A percentile compares a stretch with the other conserved stretches of the same genome.
Evolutionary conservation across 92 coral and sea anemone genomes (phyloP).

Genomic region (Epizoanthus fatuus): DNA sequence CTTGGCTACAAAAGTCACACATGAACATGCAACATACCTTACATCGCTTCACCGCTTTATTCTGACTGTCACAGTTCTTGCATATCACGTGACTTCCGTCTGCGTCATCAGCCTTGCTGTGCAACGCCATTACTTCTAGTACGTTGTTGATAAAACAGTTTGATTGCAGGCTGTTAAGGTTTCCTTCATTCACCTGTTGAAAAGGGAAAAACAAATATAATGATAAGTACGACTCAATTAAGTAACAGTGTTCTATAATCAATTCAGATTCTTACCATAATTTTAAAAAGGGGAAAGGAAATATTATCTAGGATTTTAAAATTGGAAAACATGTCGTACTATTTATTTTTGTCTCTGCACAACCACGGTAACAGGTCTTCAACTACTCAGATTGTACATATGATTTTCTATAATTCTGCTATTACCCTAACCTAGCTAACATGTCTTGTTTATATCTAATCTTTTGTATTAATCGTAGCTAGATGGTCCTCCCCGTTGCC

Average conservation of each 20-base stretch:
- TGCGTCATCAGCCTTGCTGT: conserved; percentile 5
- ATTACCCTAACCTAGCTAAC: too few relatives aligned
- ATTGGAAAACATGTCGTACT: too few relatives aligned
- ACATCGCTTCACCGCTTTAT: conserved; percentile 67
- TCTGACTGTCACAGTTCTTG: conserved; percentile 64
- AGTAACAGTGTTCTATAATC: not conserved
- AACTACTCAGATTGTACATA: too few relatives aligned
- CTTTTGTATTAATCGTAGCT: too few relatives aligned
- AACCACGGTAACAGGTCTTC: too few relatives aligned
- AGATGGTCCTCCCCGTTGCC: too few relatives aligned
- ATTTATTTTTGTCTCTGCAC: too few relatives aligned
- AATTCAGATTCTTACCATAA: too few relatives aligned
- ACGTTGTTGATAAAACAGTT: conserved; percentile 80
- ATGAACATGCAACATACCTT: conserved; percentile 61
- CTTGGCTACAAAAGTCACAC: conserved; percentile 68
- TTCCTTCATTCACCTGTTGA: conserved; percentile 52
- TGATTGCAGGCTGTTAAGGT: conserved; percentile 63
- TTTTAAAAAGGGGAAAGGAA: too few relatives aligned
- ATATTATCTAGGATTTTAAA: too few relatives aligned
- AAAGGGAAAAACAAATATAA: not conserved
- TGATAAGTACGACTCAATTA: not conserved
- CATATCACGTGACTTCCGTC: conserved; percentile 37
- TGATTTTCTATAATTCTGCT: too few relatives aligned
- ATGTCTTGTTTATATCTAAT: too few relatives aligned
- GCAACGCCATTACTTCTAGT: conserved; percentile 46